phyloP scores from a whole-genome alignment of 2,797 vertebrate species.

The Xenentodon cancila region DNA sequence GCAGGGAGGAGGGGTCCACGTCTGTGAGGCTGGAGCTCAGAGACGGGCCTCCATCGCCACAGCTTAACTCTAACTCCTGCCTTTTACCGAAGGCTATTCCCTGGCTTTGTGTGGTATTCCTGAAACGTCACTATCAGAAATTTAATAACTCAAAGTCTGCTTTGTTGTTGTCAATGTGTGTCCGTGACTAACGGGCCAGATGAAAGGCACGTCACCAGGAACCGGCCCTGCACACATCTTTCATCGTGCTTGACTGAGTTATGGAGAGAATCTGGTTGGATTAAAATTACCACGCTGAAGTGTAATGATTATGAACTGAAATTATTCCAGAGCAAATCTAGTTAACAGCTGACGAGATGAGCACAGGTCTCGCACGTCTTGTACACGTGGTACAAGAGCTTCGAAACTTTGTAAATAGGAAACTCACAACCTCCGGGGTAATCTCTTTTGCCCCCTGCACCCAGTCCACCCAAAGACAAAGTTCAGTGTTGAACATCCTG shows the following conservation, averaged over 20 bases:
- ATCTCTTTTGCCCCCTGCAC: too few species aligned
- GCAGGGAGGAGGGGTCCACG: slow-evolving; percentile 32
- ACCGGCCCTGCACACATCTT: slow-evolving; percentile 32
- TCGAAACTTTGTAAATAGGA: too few species aligned
- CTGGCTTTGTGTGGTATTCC: slow-evolving; percentile 69
- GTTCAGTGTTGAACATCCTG: too few species aligned
- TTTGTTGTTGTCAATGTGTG: slow-evolving; percentile 69
- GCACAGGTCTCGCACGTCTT: too few species aligned
- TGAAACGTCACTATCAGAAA: slow-evolving; percentile 70
- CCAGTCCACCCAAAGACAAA: too few species aligned
- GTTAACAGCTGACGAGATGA: too few species aligned
- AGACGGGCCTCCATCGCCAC: slow-evolving; percentile 61
- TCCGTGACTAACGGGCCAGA: slow-evolving; percentile 57
- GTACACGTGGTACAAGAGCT: too few species aligned
- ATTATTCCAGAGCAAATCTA: too few species aligned
- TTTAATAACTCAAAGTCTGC: slow-evolving; percentile 64
- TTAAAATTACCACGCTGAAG: background rate
- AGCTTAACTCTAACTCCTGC: slow-evolving; percentile 75
- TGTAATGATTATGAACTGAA: too few species aligned
- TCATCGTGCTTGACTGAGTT: slow-evolving; percentile 34
- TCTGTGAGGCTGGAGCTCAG: slow-evolving; percentile 59
- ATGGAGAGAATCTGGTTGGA: slow-evolving; percentile 11
- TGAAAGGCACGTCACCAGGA: slow-evolving; percentile 55
- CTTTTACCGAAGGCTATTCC: slow-evolving; percentile 68
- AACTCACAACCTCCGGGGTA: too few species aligned